Evolutionary conservation across 2,797 vertebrate species (phyloP).

Genomic region (Pseudomugil tenellus): DNA sequence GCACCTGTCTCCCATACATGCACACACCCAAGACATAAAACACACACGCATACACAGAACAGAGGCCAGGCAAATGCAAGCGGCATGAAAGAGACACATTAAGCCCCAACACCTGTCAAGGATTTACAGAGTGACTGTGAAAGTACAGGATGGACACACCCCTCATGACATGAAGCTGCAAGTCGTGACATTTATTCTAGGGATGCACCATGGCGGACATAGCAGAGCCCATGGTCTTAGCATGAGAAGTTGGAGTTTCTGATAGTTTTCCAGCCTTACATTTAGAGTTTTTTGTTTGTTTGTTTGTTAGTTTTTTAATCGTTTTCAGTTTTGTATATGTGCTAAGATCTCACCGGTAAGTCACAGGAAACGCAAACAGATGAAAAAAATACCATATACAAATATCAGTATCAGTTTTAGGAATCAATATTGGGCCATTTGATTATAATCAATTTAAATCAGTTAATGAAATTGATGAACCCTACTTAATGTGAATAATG

Average conservation of each 20-base stretch:
- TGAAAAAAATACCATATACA: too few relatives aligned
- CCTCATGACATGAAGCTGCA: slow-evolving; percentile 19
- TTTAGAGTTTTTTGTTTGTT: too few relatives aligned
- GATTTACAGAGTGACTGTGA: slow-evolving; percentile 50
- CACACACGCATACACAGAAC: slow-evolving; percentile 35
- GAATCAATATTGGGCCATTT: too few relatives aligned
- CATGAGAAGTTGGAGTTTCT: background rate
- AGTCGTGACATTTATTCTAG: slow-evolving; percentile 25
- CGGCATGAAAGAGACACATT: slow-evolving; percentile 31
- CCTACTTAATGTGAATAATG: too few relatives aligned
- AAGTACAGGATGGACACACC: slow-evolving; percentile 31
- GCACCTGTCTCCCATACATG: slow-evolving; percentile 77
- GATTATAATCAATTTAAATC: too few relatives aligned
- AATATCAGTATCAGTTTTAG: too few relatives aligned
- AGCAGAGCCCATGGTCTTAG: background rate
- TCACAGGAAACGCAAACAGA: too few relatives aligned
- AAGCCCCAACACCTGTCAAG: slow-evolving; percentile 74
- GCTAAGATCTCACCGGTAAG: too few relatives aligned
- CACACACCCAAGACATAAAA: slow-evolving; percentile 51
- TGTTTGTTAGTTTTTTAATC: too few relatives aligned
- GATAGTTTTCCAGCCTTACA: too few relatives aligned
- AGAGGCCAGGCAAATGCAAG: slow-evolving; percentile 37
- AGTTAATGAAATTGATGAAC: too few relatives aligned
- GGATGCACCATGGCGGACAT: background rate
- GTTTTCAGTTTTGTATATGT: too few relatives aligned